These are phyloP conservation scores for Tadarida brasiliensis DNA, from an alignment of 2,797 vertebrate genomes.

Conservation along the genomic window DNA sequence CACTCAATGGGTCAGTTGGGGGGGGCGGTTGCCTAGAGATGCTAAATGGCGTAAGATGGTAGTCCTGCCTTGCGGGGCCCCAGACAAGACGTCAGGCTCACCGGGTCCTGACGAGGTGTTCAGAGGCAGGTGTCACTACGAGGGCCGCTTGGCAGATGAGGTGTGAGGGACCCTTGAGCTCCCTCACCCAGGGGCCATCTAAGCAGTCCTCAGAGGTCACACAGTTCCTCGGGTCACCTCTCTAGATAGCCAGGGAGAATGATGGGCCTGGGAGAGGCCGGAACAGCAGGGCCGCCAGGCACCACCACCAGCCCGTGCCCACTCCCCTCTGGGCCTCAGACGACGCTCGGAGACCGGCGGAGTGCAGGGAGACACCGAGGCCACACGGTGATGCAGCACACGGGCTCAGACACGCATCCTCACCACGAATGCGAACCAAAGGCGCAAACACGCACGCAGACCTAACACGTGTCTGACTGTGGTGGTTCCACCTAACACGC, in stretches of 20 bases:
- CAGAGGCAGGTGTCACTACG: neutral
- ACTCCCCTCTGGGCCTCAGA: accelerated
- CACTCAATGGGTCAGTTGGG: accelerated
- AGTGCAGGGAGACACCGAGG: neutral
- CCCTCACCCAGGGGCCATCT: neutral
- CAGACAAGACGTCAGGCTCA: accelerated
- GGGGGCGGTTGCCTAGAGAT: neutral
- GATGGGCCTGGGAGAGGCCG: accelerated
- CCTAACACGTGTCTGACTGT: accelerated
- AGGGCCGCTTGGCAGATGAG: neutral
- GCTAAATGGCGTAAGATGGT: accelerated
- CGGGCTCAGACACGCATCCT: accelerated
- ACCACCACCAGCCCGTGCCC: neutral
- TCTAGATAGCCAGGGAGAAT: neutral
- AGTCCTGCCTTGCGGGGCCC: accelerated
- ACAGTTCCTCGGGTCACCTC: too few species aligned
- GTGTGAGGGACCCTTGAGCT: too few species aligned
- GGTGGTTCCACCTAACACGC: accelerated
- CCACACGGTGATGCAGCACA: neutral
- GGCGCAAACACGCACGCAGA: accelerated
- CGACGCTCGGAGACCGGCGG: neutral
- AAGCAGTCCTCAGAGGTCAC: neutral
- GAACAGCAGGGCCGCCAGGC: accelerated
- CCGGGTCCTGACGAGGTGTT: accelerated
- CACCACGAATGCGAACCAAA: accelerated